phyloP scores from a whole-genome alignment of 2,797 vertebrate species.

The Pitangus sulphuratus region DNA sequence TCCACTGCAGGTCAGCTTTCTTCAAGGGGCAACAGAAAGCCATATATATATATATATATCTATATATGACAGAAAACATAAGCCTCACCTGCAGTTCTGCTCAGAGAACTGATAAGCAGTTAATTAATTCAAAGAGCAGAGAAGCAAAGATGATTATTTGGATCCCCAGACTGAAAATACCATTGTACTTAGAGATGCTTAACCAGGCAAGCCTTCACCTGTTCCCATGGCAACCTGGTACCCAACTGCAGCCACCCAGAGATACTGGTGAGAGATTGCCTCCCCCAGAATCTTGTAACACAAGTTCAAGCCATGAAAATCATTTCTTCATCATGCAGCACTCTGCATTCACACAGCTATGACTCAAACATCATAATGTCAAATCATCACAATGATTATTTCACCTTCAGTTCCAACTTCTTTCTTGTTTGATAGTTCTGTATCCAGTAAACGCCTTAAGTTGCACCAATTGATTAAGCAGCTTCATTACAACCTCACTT shows the following conservation, averaged over 20 bases:
- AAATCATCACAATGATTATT: conserved; percentile 33
- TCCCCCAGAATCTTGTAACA: conserved; percentile 42
- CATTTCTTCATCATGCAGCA: neutral
- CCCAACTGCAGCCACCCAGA: conserved; percentile 73
- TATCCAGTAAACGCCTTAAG: neutral
- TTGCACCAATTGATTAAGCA: neutral
- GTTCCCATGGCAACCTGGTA: conserved; percentile 85
- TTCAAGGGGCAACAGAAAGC: neutral
- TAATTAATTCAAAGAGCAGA: conserved; percentile 53
- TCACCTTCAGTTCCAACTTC: neutral
- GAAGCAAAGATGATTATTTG: conserved; percentile 32
- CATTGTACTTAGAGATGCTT: conserved; percentile 53
- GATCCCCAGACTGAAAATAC: conserved; percentile 45
- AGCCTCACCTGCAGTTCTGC: neutral
- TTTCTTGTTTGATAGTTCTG: neutral
- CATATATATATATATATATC: rapidly evolving
- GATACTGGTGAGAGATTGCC: conserved; percentile 64
- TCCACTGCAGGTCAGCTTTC: neutral
- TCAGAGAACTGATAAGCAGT: neutral
- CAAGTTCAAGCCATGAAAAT: conserved; percentile 51
- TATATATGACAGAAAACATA: neutral
- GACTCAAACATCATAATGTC: neutral
- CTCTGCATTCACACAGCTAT: conserved; percentile 34
- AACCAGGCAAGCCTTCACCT: conserved; percentile 52
- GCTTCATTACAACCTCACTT: neutral